A percentile compares a stretch with the other conserved stretches of the same genome.
Evolutionary conservation across 2,888 invertebrate genomes (phyloP).

Genomic region (Pediacus dermestoides): DNA sequence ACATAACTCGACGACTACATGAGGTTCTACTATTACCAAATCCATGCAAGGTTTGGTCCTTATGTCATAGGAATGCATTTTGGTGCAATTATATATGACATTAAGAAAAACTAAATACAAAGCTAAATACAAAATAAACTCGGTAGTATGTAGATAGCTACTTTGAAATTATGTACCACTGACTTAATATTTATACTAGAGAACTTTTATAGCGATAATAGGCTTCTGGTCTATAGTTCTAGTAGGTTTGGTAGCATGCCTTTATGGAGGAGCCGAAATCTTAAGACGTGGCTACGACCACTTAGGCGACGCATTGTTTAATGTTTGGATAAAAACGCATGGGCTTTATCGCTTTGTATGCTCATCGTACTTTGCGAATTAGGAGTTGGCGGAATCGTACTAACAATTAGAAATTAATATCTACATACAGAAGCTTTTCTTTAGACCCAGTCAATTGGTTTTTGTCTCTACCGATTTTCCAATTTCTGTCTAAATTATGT

Average conservation of each 20-base stretch:
- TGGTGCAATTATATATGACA: slow-evolving; percentile 11
- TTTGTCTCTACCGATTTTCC: slow-evolving; percentile 51
- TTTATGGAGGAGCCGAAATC: not conserved
- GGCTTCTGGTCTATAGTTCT: not conserved
- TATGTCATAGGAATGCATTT: slow-evolving; percentile 16
- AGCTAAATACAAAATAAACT: not conserved
- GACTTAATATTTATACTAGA: not conserved
- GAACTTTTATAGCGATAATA: not conserved
- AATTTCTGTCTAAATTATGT: slow-evolving; percentile 52
- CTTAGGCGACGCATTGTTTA: not conserved
- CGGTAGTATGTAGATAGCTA: not conserved
- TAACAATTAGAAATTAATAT: not conserved
- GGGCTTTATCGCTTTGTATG: slow-evolving; percentile 1
- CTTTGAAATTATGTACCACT: not conserved
- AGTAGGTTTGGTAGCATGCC: not conserved
- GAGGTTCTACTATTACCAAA: slow-evolving; percentile 11
- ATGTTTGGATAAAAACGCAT: slow-evolving; percentile 4
- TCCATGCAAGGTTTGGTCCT: slow-evolving; percentile 15
- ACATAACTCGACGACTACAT: not conserved
- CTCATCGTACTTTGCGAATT: not conserved
- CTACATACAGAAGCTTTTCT: too few species aligned
- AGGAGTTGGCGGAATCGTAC: slow-evolving; percentile 1
- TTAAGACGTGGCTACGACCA: not conserved
- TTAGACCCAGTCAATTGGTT: slow-evolving; percentile 35
- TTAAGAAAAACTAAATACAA: too few species aligned